Conservation (phyloP, 2,888 invertebrate species). For the Epsilonema sp. region DNA sequence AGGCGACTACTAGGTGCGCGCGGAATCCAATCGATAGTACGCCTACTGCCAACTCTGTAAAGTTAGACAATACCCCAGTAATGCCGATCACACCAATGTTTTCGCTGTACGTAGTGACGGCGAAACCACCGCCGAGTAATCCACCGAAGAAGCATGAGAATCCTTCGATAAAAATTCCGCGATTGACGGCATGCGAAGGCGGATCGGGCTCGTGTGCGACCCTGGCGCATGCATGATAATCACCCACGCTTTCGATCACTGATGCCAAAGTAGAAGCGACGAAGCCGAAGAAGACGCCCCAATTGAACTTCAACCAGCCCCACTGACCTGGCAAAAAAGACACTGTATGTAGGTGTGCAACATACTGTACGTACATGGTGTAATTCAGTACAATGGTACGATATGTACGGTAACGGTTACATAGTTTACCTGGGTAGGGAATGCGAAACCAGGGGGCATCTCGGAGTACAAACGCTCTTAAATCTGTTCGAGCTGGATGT, state of each 20-base stretch:
- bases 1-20: too few species aligned
- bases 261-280: constrained; percentile 56
- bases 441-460: constrained; percentile 29
- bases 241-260: constrained; percentile 61
- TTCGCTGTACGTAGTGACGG: constrained; percentile 70
- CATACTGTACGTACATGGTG: too few species aligned
- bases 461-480: constrained; percentile 16
- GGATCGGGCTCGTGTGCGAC: constrained; percentile 52
- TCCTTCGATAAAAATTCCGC: constrained; percentile 64
- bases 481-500: constrained; percentile 26
- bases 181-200: constrained; percentile 63
- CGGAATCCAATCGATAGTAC: too few species aligned
- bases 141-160: constrained; percentile 63
- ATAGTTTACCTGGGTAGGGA: constrained; percentile 42
- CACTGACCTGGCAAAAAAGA: constrained; percentile 34
- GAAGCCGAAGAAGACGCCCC: constrained; percentile 51
- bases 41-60: too few species aligned
- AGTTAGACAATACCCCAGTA: constrained; percentile 47
- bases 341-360: too few species aligned
- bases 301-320: constrained; percentile 50
- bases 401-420: too few species aligned
- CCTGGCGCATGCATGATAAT: constrained; percentile 67
- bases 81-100: constrained; percentile 74
- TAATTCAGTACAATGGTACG: too few species aligned
- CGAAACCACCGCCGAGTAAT: constrained; percentile 63